Base-by-base conservation (phyloP, 2,797 vertebrate species). In the Anguilla anguilla region DNA sequence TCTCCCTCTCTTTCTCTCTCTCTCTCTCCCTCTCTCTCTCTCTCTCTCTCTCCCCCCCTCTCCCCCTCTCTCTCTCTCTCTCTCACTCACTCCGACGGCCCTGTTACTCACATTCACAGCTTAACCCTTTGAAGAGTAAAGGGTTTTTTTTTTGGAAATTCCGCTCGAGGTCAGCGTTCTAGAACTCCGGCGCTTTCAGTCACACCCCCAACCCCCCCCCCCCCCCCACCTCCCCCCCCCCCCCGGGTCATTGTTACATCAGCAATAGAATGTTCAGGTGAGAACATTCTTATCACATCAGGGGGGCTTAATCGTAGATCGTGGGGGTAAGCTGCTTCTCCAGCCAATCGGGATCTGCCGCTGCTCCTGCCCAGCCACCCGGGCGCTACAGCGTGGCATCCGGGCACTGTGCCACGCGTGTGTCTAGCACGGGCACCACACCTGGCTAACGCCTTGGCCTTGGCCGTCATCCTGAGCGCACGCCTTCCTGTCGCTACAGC, bases 91-190 rank as follows among this genome's bases (percentile, higher is more conserved):
- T 51, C 49, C 49, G 4, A 9, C 49, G 5, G 22, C 28, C n/a
- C n/a, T 61, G 83, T 85, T 85, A 67, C 22, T 85, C 22, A 85
- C 64, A 39, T 61, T 35, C 55, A 22, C 57, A n/a, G 35, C 19
- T 9, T 22, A 15, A 31, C n/a, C 28, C 83, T 35, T 15, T 39
- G 53, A 55, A 22, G n/a, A 51, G 49, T 0, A 51, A 35, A 35
- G 35, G 49, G 1, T 51, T 51, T 51, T 51, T 51, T 51, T 51
- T 51, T 51, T 51, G 4, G 49, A 51, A 51, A 51, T 4, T 51
- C 9, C 9, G 49, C 6, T 49, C 49, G 2, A 51, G 9, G 49
- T 51, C 49, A 51, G 49, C 9, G 49, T 51, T 51, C 49, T 51
- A 51, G 49, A 51, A 51, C 49, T 51, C 49, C 49, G 9, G 4